Percentiles rank a stretch among this genome's conserved stretches.
Conservation (phyloP, 2,888 invertebrate genomes). For the Melinaea marsaeus region DNA sequence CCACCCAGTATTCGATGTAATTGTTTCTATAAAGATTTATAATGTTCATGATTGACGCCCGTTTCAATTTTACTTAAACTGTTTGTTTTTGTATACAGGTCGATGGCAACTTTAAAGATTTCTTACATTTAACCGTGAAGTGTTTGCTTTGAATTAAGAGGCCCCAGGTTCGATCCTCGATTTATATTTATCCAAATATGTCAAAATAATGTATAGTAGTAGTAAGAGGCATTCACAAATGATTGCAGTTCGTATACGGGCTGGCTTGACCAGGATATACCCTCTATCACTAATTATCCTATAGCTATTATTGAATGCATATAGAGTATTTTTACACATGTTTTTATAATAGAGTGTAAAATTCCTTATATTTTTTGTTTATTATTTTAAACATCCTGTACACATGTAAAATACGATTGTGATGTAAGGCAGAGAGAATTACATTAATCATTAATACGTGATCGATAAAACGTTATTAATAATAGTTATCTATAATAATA, state of each 20-base stretch:
- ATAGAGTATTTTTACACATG: constrained; percentile 16
- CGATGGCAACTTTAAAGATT: background rate
- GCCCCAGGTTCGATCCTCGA: too few relatives aligned
- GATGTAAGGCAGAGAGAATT: constrained; percentile 39
- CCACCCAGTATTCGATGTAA: constrained; percentile 56
- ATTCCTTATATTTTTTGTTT: background rate
- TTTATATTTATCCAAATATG: too few relatives aligned
- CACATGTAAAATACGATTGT: constrained; percentile 22
- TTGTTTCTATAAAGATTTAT: constrained; percentile 62
- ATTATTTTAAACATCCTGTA: constrained; percentile 35
- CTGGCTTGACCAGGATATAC: too few relatives aligned
- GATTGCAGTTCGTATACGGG: too few relatives aligned
- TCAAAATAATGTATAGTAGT: too few relatives aligned
- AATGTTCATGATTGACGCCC: constrained; percentile 42
- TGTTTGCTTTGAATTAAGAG: too few relatives aligned
- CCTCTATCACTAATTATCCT: too few relatives aligned
- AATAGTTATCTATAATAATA: constrained; percentile 15
- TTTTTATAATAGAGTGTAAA: too few relatives aligned
- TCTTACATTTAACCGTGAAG: constrained; percentile 19
- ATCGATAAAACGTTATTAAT: constrained; percentile 38
- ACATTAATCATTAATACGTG: constrained; percentile 50
- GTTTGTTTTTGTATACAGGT: constrained; percentile 27
- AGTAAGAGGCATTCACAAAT: too few relatives aligned
- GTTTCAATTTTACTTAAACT: constrained; percentile 25
- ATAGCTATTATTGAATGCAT: too few relatives aligned